Conservation (phyloP, 2,113 vertebrate genomes). For the Neoarius graeffei region DNA sequence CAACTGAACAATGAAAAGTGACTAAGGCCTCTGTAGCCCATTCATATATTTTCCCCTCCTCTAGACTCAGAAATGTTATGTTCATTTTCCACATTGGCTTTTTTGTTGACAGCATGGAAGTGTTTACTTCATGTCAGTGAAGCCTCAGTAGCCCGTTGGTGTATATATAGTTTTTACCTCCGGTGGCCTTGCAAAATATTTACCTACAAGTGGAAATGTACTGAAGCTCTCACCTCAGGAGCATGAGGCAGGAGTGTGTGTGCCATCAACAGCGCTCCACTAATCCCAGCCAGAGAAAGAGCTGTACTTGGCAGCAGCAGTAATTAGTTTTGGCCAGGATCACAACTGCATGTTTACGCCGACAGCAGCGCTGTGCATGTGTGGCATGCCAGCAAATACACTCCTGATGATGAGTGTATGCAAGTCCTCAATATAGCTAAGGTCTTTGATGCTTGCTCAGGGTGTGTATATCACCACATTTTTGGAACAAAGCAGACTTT, state of each 20-base stretch:
- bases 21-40: neutral
- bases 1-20: neutral
- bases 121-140: neutral
- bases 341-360: constrained; percentile 21
- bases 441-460: constrained; percentile 36
- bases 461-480: constrained; percentile 20
- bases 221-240: constrained; percentile 12
- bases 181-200: neutral
- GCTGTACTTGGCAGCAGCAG: constrained; percentile 40
- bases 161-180: neutral
- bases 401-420: constrained; percentile 34
- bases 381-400: constrained; percentile 55
- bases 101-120: constrained; percentile 1
- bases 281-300: constrained; percentile 33
- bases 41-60: neutral
- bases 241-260: neutral
- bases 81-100: constrained; percentile 9
- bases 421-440: neutral
- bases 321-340: constrained; percentile 46
- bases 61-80: neutral
- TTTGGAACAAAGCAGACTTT: constrained; percentile 47
- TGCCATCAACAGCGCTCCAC: constrained; percentile 26
- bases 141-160: neutral
- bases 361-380: constrained; percentile 3
- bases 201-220: constrained; percentile 47